Conservation (phyloP, 1,140 invertebrate species). For the Drosophila rhopaloa region DNA sequence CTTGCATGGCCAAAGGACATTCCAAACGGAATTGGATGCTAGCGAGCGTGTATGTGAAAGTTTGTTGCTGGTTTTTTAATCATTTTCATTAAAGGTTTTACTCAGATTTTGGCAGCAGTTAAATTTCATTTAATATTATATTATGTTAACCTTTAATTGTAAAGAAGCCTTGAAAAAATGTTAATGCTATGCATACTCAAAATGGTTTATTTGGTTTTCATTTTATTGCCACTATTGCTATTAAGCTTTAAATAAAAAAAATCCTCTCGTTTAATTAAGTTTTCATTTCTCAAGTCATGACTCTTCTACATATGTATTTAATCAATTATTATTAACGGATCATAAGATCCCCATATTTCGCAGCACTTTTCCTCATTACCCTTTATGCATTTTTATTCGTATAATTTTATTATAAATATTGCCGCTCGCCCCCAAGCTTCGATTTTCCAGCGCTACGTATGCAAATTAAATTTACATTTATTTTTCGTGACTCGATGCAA, state of each 20-base stretch:
- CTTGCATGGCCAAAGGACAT: slow-evolving; percentile 76
- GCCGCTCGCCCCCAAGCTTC: not conserved
- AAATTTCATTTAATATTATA: too few species aligned
- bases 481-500: slow-evolving; percentile 71
- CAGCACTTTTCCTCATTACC: not conserved
- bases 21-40: slow-evolving; percentile 39
- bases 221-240: too few species aligned
- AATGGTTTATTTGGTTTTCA: too few species aligned
- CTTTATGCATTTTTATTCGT: slow-evolving; percentile 47
- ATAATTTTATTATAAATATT: slow-evolving; percentile 71
- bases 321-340: not conserved
- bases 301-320: not conserved
- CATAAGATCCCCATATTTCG: not conserved
- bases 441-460: slow-evolving; percentile 31
- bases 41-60: slow-evolving; percentile 15
- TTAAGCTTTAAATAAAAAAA: too few species aligned
- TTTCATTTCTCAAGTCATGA: not conserved
- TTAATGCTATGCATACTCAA: too few species aligned
- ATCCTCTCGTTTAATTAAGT: not conserved
- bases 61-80: not conserved
- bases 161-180: too few species aligned
- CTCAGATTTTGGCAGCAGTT: not conserved
- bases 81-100: not conserved
- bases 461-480: slow-evolving; percentile 77
- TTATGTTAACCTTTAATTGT: too few species aligned